phyloP scores from a whole-genome alignment of 2,797 vertebrate species.

The Atherinosoma microstoma region DNA sequence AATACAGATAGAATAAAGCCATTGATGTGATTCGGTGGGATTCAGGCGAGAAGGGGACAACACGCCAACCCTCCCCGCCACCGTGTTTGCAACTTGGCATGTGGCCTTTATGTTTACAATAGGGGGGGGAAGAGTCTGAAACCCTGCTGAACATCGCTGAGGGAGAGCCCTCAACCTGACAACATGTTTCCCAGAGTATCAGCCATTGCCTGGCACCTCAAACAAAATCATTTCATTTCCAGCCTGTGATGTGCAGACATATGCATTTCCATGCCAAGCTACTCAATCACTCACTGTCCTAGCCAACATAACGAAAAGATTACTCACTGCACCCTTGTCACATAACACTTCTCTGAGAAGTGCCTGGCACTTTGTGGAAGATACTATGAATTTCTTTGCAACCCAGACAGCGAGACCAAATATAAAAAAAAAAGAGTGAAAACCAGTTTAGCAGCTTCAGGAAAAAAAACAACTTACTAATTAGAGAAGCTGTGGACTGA shows the following conservation, averaged over 20 bases:
- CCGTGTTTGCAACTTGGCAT: conserved; percentile 57
- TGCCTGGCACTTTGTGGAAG: conserved; percentile 55
- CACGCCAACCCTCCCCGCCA: conserved; percentile 45
- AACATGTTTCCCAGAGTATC: conserved; percentile 67
- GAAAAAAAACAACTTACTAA: conserved; percentile 74
- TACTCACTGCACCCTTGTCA: conserved; percentile 62
- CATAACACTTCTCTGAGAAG: conserved; percentile 51
- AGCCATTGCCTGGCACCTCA: conserved; percentile 66
- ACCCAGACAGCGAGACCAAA: conserved; percentile 16
- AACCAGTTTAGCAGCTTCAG: conserved; percentile 56
- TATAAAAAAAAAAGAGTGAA: conserved; percentile 34
- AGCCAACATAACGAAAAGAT: conserved; percentile 66
- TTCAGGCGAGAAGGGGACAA: conserved; percentile 43
- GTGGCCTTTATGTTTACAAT: conserved; percentile 63
- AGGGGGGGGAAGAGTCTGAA: conserved; percentile 59
- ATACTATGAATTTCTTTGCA: conserved; percentile 35
- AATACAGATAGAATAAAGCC: conserved; percentile 59
- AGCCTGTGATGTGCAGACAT: conserved; percentile 73
- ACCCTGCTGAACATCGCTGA: conserved; percentile 58
- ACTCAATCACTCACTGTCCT: conserved; percentile 59
- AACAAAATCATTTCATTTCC: conserved; percentile 77
- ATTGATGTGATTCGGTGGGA: conserved; percentile 76
- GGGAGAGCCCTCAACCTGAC: conserved; percentile 66
- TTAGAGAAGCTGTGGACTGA: conserved; percentile 62
- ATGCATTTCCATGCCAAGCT: conserved; percentile 66